Evolutionary conservation across 2,888 invertebrate species (phyloP).

Genomic region (Seira sanloemensis): DNA sequence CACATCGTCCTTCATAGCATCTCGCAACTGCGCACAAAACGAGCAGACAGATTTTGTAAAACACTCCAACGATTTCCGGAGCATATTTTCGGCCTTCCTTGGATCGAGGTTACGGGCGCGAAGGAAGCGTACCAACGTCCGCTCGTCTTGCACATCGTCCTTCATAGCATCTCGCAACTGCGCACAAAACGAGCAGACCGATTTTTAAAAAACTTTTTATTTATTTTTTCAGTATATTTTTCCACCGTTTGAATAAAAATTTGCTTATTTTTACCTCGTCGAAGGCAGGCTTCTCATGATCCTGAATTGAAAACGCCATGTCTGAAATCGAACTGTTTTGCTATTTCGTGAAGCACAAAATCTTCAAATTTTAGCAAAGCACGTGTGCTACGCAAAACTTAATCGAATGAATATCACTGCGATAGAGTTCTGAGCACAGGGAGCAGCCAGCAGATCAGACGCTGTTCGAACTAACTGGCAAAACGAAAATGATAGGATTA

Average conservation of each 20-base stretch:
- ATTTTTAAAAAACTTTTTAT: background rate
- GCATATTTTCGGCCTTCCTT: slow-evolving; percentile 62
- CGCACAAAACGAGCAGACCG: background rate
- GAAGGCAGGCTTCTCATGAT: slow-evolving; percentile 43
- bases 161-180: slow-evolving; percentile 44
- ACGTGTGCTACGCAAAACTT: background rate
- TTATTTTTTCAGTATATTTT: background rate
- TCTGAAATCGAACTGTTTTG: slow-evolving; percentile 33
- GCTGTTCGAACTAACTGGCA: slow-evolving; percentile 60
- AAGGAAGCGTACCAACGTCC: slow-evolving; percentile 42
- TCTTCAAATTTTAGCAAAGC: slow-evolving; percentile 51
- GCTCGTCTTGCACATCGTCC: slow-evolving; percentile 20
- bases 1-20: slow-evolving; percentile 26
- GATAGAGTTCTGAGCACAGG: slow-evolving; percentile 19
- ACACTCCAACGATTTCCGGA: slow-evolving; percentile 62
- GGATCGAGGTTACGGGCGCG: slow-evolving; percentile 57
- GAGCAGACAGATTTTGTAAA: no score
- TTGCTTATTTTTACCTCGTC: slow-evolving; percentile 28
- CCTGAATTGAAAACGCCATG: slow-evolving; percentile 57
- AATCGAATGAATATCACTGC: background rate
- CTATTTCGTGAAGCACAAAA: slow-evolving; percentile 1
- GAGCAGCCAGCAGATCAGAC: background rate
- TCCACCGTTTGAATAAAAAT: background rate
- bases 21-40: slow-evolving; percentile 26
- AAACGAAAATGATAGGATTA: slow-evolving; percentile 47